phyloP scores from a whole-genome alignment of 1,140 invertebrate species.

The Pseudachorutes palmiensis region DNA sequence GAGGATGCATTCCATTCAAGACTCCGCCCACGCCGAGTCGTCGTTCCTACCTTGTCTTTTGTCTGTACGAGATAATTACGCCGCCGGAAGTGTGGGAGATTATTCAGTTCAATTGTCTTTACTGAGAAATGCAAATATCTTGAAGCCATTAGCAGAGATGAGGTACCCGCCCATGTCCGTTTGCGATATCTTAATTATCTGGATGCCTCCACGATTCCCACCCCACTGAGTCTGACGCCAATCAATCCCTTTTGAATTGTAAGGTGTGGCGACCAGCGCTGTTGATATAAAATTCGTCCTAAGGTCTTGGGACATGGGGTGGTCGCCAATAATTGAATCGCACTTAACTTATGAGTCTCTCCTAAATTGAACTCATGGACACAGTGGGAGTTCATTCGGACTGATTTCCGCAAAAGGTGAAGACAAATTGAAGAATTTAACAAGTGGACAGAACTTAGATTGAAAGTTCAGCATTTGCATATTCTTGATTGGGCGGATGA shows the following conservation, averaged over 20 bases:
- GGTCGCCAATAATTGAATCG: conserved; percentile 2
- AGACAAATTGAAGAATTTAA: background rate
- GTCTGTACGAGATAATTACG: background rate
- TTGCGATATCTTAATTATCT: background rate
- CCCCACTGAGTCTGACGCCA: no score
- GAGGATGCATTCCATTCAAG: background rate
- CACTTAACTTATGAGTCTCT: background rate
- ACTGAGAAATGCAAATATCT: background rate
- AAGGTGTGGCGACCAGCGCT: no score
- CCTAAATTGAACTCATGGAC: background rate
- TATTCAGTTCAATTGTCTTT: background rate
- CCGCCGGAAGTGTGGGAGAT: background rate
- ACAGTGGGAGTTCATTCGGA: no score
- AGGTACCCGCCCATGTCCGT: background rate
- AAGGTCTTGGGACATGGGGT: no score
- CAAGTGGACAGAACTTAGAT: background rate
- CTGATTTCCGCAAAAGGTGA: background rate
- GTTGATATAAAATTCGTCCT: no score
- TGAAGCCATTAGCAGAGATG: background rate
- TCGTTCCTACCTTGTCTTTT: background rate
- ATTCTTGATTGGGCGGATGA: no score
- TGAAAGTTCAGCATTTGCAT: background rate
- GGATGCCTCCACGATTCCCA: no score
- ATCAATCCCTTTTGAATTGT: no score
- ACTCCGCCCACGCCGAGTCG: background rate